Evolutionary conservation across 2,888 invertebrate species (phyloP), one percentile per base, ranked within the genome.

Genomic region (Elegia similella): DNA sequence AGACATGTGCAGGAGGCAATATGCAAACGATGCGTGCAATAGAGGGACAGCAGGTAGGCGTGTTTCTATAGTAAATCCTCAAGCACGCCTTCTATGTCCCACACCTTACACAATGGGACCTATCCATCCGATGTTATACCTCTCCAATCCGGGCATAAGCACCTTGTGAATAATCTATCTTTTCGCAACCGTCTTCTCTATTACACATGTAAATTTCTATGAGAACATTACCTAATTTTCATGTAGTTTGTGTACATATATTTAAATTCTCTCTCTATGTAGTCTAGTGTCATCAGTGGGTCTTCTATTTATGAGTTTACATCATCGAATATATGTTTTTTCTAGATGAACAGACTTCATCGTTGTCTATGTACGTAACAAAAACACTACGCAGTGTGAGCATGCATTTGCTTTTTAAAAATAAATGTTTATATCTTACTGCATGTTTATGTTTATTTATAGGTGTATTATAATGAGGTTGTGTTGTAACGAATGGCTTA

Each of bases 1-100:
- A 95, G 98, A 98, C 96, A 98, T 98, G 98, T 98, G 98, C 96
- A 96, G 98, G 93, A 95, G 98, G 94, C 95, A 97, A 93, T 96
- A 95, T 94, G 95, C 96, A 89, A 96, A 95, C 94, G 97, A 97
- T 93, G 95, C 96, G 93, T 98, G 98, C 96, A 98, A 98, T 96
- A 95, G 98, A 94, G 98, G 98, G 94, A 98, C 98, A 78, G 98
- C 98, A 97, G 98, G 98, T 98, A 97, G 94, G 89, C 88, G 89
- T 89, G 90, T 87, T 80, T 80, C 77, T 74, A 76, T 48, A 42
- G 30, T 48, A 42, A 23, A 15, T 15, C 29, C 42, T 15, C 82
- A 82, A 86, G 89, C 90, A 90, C 90, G 88, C 90, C 90, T 75
- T 79, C 78, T 82, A 81, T 62, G 82, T 86, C 82, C 85, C 83